Evolutionary conservation across 2,888 invertebrate species (phyloP).

Genomic region (Tholera decimalis): DNA sequence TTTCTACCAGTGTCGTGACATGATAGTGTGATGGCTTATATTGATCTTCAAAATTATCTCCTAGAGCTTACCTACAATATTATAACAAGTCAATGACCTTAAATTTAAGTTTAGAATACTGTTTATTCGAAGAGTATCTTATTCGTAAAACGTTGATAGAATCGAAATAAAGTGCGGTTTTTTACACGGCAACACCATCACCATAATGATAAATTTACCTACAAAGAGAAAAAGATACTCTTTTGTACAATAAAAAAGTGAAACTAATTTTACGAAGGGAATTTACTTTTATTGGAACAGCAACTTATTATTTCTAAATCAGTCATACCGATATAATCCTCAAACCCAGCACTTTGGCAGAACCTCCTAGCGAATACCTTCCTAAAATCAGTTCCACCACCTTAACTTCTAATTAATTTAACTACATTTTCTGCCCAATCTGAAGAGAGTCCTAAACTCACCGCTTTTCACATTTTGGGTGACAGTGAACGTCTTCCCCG

Average conservation of each 20-base stretch:
- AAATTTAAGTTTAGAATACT: constrained; percentile 65
- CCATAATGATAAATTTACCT: constrained; percentile 47
- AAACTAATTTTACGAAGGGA: constrained; percentile 70
- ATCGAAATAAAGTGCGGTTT: constrained; percentile 53
- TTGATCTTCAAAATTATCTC: constrained; percentile 67
- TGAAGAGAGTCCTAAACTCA: constrained; percentile 84
- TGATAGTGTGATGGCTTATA: constrained; percentile 81
- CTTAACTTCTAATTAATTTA: constrained; percentile 64
- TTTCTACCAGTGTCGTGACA: constrained; percentile 72
- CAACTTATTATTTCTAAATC: constrained; percentile 21
- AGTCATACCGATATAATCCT: constrained; percentile 23
- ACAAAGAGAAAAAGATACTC: constrained; percentile 83
- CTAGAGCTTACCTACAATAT: constrained; percentile 70
- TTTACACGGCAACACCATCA: constrained; percentile 67
- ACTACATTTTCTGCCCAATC: constrained; percentile 78
- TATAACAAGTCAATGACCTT: constrained; percentile 70
- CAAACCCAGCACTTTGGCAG: neutral
- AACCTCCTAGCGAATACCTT: constrained; percentile 17
- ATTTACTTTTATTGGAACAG: constrained; percentile 1
- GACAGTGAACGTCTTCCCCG: constrained; percentile 98
- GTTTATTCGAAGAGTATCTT: constrained; percentile 78
- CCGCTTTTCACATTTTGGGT: constrained; percentile 96
- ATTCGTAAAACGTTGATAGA: constrained; percentile 66
- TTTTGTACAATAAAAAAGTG: constrained; percentile 71
- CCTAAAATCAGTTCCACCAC: constrained; percentile 67